Percentiles rank a stretch among this genome's conserved stretches.
Evolutionary conservation across 2,888 invertebrate species (phyloP).

Genomic region (Agriopis aurantiaria): DNA sequence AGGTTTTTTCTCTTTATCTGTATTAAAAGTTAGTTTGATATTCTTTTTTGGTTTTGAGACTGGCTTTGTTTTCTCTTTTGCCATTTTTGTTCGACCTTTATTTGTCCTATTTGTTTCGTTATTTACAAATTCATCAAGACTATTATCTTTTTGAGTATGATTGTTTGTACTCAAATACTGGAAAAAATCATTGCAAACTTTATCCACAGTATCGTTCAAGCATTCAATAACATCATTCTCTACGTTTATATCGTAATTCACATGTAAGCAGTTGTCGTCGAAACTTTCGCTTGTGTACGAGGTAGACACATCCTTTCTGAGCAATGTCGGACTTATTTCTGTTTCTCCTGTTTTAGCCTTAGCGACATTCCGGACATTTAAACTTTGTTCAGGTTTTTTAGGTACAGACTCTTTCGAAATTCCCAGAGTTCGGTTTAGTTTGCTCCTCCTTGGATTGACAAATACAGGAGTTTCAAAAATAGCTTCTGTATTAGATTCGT

Average conservation of each 20-base stretch:
- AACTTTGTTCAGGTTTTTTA: constrained; percentile 24
- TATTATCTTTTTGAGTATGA: background rate
- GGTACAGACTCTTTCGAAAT: constrained; percentile 28
- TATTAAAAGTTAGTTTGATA: background rate
- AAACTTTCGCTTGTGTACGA: constrained; percentile 65
- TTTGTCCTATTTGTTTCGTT: background rate
- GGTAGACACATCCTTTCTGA: constrained; percentile 66
- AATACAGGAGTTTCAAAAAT: constrained; percentile 52
- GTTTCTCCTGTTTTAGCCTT: constrained; percentile 55
- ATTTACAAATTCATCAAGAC: background rate
- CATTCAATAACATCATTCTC: constrained; percentile 58
- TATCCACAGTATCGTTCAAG: constrained; percentile 67
- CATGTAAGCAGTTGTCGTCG: constrained; percentile 47
- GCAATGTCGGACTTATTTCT: constrained; percentile 66
- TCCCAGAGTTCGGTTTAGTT: constrained; percentile 21
- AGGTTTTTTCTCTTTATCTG: background rate
- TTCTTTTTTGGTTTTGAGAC: background rate
- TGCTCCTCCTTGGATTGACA: constrained; percentile 53
- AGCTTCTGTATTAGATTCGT: constrained; percentile 68
- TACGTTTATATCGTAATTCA: constrained; percentile 43
- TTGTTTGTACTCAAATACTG: constrained; percentile 41
- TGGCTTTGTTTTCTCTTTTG: background rate
- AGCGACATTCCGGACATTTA: constrained; percentile 57
- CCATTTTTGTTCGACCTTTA: background rate
- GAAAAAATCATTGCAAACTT: constrained; percentile 63